phyloP scores from a whole-genome alignment of 2,888 invertebrate species.

The Hartigia nigra region DNA sequence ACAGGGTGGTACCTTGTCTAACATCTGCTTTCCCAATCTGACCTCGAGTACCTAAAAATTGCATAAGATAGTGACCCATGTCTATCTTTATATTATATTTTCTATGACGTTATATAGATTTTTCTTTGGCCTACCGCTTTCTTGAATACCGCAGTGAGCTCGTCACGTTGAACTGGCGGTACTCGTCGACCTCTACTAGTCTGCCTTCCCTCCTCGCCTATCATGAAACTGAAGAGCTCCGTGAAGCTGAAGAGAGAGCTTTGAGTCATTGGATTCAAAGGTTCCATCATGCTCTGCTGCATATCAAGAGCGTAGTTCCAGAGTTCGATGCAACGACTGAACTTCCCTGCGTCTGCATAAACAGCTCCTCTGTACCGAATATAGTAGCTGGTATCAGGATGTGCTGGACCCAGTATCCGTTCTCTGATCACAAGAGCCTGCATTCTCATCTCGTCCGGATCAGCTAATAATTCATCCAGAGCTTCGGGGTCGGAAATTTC shows the following conservation, averaged over 20 bases:
- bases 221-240: conserved; percentile 94
- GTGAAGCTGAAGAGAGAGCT: conserved; percentile 94
- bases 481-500: conserved; percentile 85
- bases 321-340: conserved; percentile 89
- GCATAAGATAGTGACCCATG: neutral
- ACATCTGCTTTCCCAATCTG: conserved; percentile 73
- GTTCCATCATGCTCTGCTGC: conserved; percentile 93
- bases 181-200: conserved; percentile 77
- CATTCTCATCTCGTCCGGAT: conserved; percentile 97
- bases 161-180: conserved; percentile 83
- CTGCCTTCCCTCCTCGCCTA: conserved; percentile 84
- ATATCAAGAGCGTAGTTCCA: conserved; percentile 98
- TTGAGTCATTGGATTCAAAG: conserved; percentile 94
- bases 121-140: conserved; percentile 72
- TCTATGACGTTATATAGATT: neutral
- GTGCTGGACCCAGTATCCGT: conserved; percentile 90
- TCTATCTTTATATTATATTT: neutral
- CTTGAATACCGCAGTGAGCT: conserved; percentile 84
- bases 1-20: conserved; percentile 71
- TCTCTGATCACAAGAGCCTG: conserved; percentile 92
- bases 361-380: conserved; percentile 93
- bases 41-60: conserved; percentile 73
- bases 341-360: conserved; percentile 95
- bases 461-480: conserved; percentile 86
- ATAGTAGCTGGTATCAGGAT: conserved; percentile 97